phyloP scores from a whole-genome alignment of 2,113 vertebrate genomes.

The Poeciliopsis retropinna region DNA sequence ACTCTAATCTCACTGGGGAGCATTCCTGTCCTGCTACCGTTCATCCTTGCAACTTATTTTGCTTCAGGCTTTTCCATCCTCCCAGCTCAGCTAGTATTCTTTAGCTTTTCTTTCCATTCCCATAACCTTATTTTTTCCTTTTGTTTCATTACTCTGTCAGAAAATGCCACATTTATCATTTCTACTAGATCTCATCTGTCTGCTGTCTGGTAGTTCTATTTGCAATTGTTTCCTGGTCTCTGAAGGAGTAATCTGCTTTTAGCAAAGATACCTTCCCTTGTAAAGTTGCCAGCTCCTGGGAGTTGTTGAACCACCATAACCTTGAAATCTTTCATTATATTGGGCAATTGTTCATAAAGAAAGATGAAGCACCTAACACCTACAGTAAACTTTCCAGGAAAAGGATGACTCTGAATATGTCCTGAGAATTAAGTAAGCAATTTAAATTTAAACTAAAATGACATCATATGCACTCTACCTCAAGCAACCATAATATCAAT shows the following conservation, averaged over 20 bases:
- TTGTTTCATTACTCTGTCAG: constrained; percentile 2
- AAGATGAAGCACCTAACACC: neutral
- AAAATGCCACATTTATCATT: constrained; percentile 6
- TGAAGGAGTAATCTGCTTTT: constrained; percentile 2
- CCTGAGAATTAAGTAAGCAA: neutral
- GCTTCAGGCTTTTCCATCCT: constrained; percentile 40
- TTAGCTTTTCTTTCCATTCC: constrained; percentile 8
- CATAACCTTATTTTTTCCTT: constrained; percentile 7
- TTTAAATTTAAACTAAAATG: neutral
- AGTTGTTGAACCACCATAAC: constrained; percentile 17
- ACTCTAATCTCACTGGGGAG: constrained; percentile 63
- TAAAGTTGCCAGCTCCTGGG: constrained; percentile 22
- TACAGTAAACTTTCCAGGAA: neutral
- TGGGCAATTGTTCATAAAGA: constrained; percentile 14
- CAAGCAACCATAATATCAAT: neutral
- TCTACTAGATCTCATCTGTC: neutral
- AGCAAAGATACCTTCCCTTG: constrained; percentile 4
- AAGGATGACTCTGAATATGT: neutral
- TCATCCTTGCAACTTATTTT: constrained; percentile 43
- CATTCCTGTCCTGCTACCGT: constrained; percentile 56
- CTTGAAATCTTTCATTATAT: constrained; percentile 20
- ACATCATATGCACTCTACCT: neutral
- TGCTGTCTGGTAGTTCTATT: constrained; percentile 1
- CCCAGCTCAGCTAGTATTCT: constrained; percentile 11
- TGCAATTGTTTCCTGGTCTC: neutral